A percentile compares a stretch with the other conserved stretches of the same genome.
Evolutionary conservation across 2,888 invertebrate species (phyloP).

Genomic region (Andricus curvator): DNA sequence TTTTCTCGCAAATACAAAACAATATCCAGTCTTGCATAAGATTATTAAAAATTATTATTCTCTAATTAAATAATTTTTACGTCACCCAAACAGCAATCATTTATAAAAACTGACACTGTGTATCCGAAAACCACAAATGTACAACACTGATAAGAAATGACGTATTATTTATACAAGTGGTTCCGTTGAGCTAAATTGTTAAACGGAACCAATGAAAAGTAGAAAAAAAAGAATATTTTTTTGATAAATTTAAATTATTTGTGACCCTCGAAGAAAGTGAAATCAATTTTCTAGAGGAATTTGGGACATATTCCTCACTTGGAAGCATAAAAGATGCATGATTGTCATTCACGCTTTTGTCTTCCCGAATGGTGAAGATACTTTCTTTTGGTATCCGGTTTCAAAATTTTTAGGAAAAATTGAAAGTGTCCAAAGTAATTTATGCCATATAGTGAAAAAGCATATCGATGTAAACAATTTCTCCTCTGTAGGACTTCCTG

Average conservation of each 20-base stretch:
- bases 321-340: background rate
- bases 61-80: background rate
- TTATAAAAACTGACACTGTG: background rate
- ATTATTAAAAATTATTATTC: background rate
- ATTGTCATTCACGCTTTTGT: constrained; percentile 6
- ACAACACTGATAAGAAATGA: background rate
- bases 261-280: background rate
- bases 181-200: too few relatives aligned
- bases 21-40: background rate
- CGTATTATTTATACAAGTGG: background rate
- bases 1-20: background rate
- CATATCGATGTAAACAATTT: constrained; percentile 16
- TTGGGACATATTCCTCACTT: background rate
- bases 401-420: background rate
- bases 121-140: background rate
- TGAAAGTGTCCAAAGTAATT: background rate
- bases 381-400: constrained; percentile 2
- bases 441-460: constrained; percentile 10
- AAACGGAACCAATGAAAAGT: too few relatives aligned
- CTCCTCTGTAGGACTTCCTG: constrained; percentile 8
- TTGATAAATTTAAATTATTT: background rate
- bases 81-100: background rate
- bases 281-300: background rate
- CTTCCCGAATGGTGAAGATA: background rate
- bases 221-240: background rate